Evolutionary conservation across 1,140 invertebrate species (phyloP).

Genomic region (Druon quercuslanigerum): DNA sequence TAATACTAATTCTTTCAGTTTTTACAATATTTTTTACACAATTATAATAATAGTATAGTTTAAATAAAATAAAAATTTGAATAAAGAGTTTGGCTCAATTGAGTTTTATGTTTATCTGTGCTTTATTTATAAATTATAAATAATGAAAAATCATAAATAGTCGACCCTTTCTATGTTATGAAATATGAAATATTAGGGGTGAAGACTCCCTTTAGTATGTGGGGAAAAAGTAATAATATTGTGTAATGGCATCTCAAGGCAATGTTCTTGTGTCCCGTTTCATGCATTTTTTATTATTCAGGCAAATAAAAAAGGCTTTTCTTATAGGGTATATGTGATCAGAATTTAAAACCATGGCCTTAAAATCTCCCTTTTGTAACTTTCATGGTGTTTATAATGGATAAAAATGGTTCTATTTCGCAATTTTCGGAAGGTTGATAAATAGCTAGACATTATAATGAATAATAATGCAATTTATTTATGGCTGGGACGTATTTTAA

Average conservation of each 20-base stretch:
- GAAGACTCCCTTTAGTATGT: background rate
- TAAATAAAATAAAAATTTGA: too few species aligned
- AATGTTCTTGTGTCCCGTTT: constrained; percentile 3
- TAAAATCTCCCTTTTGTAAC: background rate
- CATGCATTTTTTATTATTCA: constrained; percentile 28
- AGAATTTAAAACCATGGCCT: background rate
- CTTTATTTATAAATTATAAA: too few species aligned
- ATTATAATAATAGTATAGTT: too few species aligned
- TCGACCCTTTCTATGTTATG: background rate
- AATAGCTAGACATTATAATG: background rate
- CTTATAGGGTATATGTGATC: constrained; percentile 13
- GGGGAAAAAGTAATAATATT: constrained; percentile 18
- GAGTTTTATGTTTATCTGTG: too few species aligned
- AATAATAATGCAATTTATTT: background rate
- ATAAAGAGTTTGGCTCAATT: too few species aligned
- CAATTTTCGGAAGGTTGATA: background rate
- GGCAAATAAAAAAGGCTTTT: constrained; percentile 9
- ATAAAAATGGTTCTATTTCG: constrained; percentile 8
- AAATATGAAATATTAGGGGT: background rate
- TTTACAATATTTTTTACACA: too few species aligned
- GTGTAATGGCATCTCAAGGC: constrained; percentile 6
- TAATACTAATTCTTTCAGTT: too few species aligned
- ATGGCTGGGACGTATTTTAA: background rate
- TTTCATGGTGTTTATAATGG: constrained; percentile 6
- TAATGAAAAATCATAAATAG: background rate